Conservation (phyloP, 2,888 invertebrate species). For the Lasiommata megera region DNA sequence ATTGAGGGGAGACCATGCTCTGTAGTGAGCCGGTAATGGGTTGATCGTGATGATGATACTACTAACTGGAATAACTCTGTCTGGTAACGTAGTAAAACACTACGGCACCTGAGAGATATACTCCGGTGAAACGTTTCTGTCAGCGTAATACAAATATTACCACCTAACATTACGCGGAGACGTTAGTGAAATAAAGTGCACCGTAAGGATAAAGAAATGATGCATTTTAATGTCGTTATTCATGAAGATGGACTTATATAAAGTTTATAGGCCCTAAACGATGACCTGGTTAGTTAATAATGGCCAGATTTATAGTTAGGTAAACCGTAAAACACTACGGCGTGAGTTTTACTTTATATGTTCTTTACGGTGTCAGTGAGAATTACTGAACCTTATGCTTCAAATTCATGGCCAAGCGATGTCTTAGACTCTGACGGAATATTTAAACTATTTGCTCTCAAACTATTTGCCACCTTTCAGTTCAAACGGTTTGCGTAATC, state of each 20-base stretch:
- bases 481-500: too few relatives aligned
- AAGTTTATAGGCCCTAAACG: conserved; percentile 14
- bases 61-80: too few relatives aligned
- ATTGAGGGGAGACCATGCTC: too few relatives aligned
- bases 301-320: conserved; percentile 9
- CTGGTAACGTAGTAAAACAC: too few relatives aligned
- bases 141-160: not conserved
- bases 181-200: conserved; percentile 5
- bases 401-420: too few relatives aligned
- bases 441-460: too few relatives aligned
- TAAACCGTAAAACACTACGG: not conserved
- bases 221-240: conserved; percentile 17
- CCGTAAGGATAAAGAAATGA: conserved; percentile 12
- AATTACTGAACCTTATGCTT: not conserved
- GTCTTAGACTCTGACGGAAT: too few relatives aligned
- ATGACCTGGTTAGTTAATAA: conserved; percentile 9
- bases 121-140: too few relatives aligned
- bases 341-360: not conserved
- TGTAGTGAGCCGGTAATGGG: too few relatives aligned
- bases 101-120: too few relatives aligned
- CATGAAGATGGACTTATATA: conserved; percentile 15
- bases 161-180: not conserved
- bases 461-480: too few relatives aligned
- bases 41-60: too few relatives aligned
- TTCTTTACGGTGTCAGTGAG: not conserved